Conservation (phyloP, 2,888 invertebrate species). For the Apodemia mormo region DNA sequence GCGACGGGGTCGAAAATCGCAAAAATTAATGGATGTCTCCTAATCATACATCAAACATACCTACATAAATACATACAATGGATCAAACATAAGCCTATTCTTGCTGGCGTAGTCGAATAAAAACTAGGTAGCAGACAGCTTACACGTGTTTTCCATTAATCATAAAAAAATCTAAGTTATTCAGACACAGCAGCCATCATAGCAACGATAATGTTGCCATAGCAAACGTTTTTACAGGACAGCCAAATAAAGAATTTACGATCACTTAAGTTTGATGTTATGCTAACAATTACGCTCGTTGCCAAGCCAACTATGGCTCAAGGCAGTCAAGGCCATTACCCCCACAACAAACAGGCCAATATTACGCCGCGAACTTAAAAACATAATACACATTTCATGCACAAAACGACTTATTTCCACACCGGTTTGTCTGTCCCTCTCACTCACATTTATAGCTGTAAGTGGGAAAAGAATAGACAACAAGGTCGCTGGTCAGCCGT, state of each 20-base stretch:
- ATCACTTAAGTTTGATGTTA: slow-evolving; percentile 36
- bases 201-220: background rate
- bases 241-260: slow-evolving; percentile 1
- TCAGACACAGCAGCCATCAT: background rate
- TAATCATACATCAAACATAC: too few relatives aligned
- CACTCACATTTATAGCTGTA: slow-evolving; percentile 44
- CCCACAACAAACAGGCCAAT: slow-evolving; percentile 34
- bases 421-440: slow-evolving; percentile 46
- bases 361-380: slow-evolving; percentile 50
- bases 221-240: background rate
- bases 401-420: slow-evolving; percentile 50
- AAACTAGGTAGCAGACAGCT: too few relatives aligned
- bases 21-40: too few relatives aligned
- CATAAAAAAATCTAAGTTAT: background rate
- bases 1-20: too few relatives aligned
- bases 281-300: slow-evolving; percentile 45
- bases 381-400: slow-evolving; percentile 73
- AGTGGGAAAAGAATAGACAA: slow-evolving; percentile 60
- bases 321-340: slow-evolving; percentile 60
- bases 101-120: too few relatives aligned
- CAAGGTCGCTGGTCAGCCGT: slow-evolving; percentile 80
- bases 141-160: too few relatives aligned
- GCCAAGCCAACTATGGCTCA: slow-evolving; percentile 56
- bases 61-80: too few relatives aligned
- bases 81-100: too few relatives aligned